phyloP scores from a whole-genome alignment of 2,797 vertebrate genomes.

The Danio tinwini region DNA sequence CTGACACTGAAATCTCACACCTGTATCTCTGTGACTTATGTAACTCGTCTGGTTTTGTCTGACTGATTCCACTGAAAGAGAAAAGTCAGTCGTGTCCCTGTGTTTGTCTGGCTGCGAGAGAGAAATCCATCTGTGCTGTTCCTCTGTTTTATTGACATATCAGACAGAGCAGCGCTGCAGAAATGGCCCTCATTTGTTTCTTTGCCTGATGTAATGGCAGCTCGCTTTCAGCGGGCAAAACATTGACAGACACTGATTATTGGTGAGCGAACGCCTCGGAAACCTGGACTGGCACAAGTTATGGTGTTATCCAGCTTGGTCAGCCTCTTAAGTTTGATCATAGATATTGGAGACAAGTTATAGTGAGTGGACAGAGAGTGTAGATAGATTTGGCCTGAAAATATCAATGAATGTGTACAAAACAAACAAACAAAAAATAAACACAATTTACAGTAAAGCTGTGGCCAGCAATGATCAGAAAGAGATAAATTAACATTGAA shows the following conservation, averaged over 20 bases:
- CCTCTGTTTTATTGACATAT: slow-evolving; percentile 83
- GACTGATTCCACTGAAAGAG: slow-evolving; percentile 74
- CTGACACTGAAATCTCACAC: neutral
- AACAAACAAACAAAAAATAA: too few relatives aligned
- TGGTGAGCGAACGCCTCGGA: slow-evolving; percentile 78
- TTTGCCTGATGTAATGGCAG: slow-evolving; percentile 83
- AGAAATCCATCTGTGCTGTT: slow-evolving; percentile 79
- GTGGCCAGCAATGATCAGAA: too few relatives aligned
- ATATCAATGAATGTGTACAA: too few relatives aligned
- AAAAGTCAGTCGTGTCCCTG: slow-evolving; percentile 78
- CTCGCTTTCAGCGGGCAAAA: slow-evolving; percentile 75
- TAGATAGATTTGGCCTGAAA: too few relatives aligned
- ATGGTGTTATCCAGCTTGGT: slow-evolving; percentile 68
- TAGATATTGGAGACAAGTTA: too few relatives aligned
- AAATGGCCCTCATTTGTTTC: slow-evolving; percentile 88
- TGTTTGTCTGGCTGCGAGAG: slow-evolving; percentile 77
- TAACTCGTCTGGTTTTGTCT: slow-evolving; percentile 73
- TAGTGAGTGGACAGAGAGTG: too few relatives aligned
- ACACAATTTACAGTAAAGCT: too few relatives aligned
- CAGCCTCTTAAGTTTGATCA: slow-evolving; percentile 24
- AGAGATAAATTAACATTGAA: too few relatives aligned
- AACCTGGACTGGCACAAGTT: slow-evolving; percentile 75
- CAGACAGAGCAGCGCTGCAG: slow-evolving; percentile 81
- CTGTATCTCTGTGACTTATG: slow-evolving; percentile 22
- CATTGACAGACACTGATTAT: slow-evolving; percentile 78